These are phyloP conservation scores for Sebastes schlegelii DNA, from an alignment of 2,113 vertebrate species.

Conservation along the genomic window DNA sequence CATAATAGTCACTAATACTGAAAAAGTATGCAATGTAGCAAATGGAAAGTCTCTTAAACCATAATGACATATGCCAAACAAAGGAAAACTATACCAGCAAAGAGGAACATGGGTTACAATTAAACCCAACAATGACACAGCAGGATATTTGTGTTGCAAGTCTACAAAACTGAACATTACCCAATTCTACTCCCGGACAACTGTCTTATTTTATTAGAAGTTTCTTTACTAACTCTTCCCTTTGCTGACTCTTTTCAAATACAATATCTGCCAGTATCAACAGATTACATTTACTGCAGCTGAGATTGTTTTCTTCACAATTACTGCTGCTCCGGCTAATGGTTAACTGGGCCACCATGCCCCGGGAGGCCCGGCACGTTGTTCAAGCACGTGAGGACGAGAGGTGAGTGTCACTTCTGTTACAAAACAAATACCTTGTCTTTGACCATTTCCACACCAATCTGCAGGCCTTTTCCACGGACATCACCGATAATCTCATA, in stretches of 20 bases:
- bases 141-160: too few relatives aligned
- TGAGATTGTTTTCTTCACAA: not conserved
- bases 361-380: constrained; percentile 13
- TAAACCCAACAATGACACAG: too few relatives aligned
- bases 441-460: constrained; percentile 95
- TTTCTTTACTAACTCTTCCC: not conserved
- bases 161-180: too few relatives aligned
- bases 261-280: not conserved
- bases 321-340: constrained; percentile 55
- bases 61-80: not conserved
- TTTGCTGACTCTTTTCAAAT: not conserved
- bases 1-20: not conserved
- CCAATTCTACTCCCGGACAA: not conserved
- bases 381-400: constrained; percentile 8
- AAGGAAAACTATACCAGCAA: not conserved
- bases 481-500: constrained; percentile 94
- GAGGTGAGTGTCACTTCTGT: constrained; percentile 1
- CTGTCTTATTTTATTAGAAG: not conserved
- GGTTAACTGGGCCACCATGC: constrained; percentile 61
- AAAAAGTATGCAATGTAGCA: not conserved
- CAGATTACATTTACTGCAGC: not conserved
- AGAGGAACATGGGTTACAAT: too few relatives aligned
- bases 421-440: constrained; percentile 87
- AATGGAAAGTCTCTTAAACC: not conserved
- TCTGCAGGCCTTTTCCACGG: constrained; percentile 94